Evolutionary conservation across 2,797 vertebrate species (phyloP).

Genomic region (Nyctibius grandis): DNA sequence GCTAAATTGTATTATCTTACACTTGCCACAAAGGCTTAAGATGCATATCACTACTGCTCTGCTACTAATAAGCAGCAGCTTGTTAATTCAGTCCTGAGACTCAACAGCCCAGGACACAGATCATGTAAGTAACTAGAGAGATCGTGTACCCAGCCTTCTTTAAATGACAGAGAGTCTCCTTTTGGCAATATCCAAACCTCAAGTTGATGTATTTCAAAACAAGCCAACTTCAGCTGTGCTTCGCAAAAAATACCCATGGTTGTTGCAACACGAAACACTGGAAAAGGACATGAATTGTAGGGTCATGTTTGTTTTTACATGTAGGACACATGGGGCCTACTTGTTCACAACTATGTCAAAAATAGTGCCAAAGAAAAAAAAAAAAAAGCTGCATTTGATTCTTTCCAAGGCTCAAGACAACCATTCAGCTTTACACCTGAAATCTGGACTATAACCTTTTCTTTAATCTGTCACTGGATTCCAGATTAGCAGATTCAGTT

Average conservation of each 20-base stretch:
- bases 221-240: neutral
- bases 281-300: neutral
- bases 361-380: neutral
- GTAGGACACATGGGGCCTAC: neutral
- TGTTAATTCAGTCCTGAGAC: neutral
- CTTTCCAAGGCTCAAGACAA: neutral
- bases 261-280: neutral
- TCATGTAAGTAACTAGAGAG: neutral
- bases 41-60: neutral
- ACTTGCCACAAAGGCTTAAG: neutral
- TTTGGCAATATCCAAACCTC: neutral
- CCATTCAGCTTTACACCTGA: neutral
- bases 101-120: neutral
- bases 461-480: neutral
- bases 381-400: neutral
- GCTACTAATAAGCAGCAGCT: neutral
- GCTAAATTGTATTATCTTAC: neutral
- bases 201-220: neutral
- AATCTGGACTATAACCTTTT: neutral
- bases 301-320: neutral
- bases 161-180: neutral
- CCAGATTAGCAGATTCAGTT: neutral
- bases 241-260: neutral
- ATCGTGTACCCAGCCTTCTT: neutral
- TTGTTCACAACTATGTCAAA: neutral